Percentiles rank a stretch among this genome's conserved stretches.
phyloP scores from a whole-genome alignment of 2,797 vertebrate genomes.

The Sitta carolinensis region DNA sequence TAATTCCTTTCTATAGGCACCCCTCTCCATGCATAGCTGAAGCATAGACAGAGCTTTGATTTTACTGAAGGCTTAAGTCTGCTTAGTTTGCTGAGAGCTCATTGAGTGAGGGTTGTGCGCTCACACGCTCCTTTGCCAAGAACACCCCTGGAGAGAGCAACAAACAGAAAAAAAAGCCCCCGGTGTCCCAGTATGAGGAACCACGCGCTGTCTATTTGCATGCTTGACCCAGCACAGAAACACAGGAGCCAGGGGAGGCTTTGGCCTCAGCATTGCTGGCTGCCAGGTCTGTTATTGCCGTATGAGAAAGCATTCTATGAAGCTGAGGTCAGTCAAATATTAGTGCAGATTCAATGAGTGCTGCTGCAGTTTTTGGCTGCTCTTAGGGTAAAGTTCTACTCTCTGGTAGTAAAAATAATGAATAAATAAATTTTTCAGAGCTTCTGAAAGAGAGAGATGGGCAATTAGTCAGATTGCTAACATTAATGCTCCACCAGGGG shows the following conservation, averaged over 20 bases:
- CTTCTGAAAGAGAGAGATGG: neutral
- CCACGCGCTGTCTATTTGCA: accelerated
- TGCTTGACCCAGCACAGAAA: neutral
- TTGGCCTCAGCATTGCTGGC: neutral
- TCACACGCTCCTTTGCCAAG: neutral
- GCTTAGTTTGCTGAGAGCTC: neutral
- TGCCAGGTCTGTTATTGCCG: neutral
- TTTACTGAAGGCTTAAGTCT: neutral
- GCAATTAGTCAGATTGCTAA: accelerated
- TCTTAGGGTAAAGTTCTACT: neutral
- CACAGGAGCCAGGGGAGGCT: neutral
- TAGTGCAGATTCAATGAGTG: accelerated
- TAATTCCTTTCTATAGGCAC: conserved; percentile 22
- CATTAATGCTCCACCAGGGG: neutral
- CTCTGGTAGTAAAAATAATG: neutral
- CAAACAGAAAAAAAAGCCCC: neutral
- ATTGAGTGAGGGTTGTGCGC: neutral
- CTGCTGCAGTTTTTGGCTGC: neutral
- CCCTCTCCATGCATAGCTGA: neutral
- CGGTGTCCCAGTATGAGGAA: neutral
- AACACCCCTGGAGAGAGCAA: neutral
- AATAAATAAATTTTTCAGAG: neutral
- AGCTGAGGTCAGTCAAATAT: neutral
- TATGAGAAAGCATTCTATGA: neutral
- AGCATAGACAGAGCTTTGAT: conserved; percentile 17